phyloP scores from a whole-genome alignment of 2,113 vertebrate species.

The Onychostruthus taczanowskii region DNA sequence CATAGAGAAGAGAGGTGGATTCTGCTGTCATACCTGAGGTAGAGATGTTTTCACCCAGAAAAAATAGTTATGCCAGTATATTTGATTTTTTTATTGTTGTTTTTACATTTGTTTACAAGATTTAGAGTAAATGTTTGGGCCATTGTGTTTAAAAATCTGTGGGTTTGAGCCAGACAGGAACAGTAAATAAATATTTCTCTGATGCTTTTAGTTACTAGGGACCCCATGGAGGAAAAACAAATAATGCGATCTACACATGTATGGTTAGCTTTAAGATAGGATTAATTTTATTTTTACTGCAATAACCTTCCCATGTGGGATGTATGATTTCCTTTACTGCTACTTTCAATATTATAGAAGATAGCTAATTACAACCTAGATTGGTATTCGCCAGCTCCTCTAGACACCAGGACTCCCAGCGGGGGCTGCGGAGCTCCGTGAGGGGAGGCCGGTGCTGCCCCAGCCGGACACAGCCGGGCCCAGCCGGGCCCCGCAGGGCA shows the following conservation, averaged over 20 bases:
- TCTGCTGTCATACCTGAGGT: background rate
- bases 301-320: background rate
- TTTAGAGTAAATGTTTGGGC: background rate
- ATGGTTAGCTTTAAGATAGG: background rate
- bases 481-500: fast-evolving
- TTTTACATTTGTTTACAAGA: background rate
- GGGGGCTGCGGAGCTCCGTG: fast-evolving
- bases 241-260: background rate
- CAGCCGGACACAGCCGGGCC: background rate
- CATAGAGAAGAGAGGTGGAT: background rate
- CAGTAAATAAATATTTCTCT: constrained; percentile 19
- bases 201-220: background rate
- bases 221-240: background rate
- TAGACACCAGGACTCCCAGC: fast-evolving
- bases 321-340: background rate
- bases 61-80: background rate
- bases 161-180: background rate
- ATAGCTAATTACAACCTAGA: background rate
- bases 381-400: background rate
- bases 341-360: background rate
- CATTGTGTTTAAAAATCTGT: background rate
- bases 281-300: background rate
- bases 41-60: background rate
- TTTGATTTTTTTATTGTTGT: background rate
- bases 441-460: fast-evolving